Conservation (phyloP, 2,797 vertebrate genomes). For the Poeciliopsis presidionis region DNA sequence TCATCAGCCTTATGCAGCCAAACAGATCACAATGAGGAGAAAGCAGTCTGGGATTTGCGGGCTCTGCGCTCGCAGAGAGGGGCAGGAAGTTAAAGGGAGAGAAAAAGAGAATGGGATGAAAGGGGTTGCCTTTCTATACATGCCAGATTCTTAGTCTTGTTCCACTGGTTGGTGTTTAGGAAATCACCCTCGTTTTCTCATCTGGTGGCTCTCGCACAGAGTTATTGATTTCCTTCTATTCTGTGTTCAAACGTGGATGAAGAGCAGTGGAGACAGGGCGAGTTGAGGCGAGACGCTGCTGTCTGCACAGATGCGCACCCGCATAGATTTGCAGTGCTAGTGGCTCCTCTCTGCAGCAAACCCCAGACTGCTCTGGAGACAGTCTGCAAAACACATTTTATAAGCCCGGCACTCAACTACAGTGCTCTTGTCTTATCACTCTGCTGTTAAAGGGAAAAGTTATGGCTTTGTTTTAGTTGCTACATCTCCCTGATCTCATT, state of each 20-base stretch:
- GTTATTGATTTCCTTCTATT: constrained; percentile 69
- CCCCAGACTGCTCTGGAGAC: constrained; percentile 80
- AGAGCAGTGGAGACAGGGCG: constrained; percentile 72
- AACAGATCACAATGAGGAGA: constrained; percentile 62
- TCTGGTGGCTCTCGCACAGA: constrained; percentile 59
- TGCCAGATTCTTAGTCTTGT: constrained; percentile 56
- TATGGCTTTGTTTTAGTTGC: constrained; percentile 64
- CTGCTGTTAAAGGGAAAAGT: constrained; percentile 62
- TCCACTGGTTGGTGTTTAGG: constrained; percentile 47
- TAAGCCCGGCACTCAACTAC: constrained; percentile 74
- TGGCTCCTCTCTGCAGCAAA: constrained; percentile 75
- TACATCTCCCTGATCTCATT: constrained; percentile 56
- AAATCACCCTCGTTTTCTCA: constrained; percentile 30
- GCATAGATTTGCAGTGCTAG: constrained; percentile 67
- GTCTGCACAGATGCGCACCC: constrained; percentile 72
- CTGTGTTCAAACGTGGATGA: constrained; percentile 71
- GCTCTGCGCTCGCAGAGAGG: constrained; percentile 60
- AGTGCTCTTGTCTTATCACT: constrained; percentile 72
- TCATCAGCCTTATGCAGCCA: constrained; percentile 66
- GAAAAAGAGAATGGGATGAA: constrained; percentile 49
- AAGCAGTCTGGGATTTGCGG: constrained; percentile 59
- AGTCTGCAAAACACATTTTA: constrained; percentile 81
- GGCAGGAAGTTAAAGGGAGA: constrained; percentile 48
- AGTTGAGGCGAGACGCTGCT: constrained; percentile 77
- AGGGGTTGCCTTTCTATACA: constrained; percentile 33